These are phyloP conservation scores for Meleagris gallopavo DNA, from an alignment of 2,113 vertebrate genomes.

Conservation along the genomic window DNA sequence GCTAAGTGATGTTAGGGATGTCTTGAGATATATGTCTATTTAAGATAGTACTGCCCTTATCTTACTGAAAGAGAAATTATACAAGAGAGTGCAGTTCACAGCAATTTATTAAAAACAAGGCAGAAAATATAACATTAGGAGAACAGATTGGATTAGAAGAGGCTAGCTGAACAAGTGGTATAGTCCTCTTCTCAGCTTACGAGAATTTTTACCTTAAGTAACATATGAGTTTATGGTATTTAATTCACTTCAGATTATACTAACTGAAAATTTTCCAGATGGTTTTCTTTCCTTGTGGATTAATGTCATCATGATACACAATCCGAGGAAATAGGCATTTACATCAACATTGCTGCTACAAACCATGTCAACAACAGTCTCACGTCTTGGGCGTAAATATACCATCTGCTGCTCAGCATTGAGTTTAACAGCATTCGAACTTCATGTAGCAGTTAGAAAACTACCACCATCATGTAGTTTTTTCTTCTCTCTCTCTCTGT, in stretches of 20 bases:
- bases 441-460: constrained; percentile 9
- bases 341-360: constrained; percentile 49
- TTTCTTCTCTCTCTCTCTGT: neutral
- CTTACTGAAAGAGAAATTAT: neutral
- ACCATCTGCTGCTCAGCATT: constrained; percentile 63
- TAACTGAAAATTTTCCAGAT: constrained; percentile 33
- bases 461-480: neutral
- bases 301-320: constrained; percentile 35
- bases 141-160: neutral
- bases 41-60: neutral
- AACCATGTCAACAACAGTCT: constrained; percentile 32
- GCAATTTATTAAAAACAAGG: neutral
- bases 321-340: constrained; percentile 29
- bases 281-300: constrained; percentile 30
- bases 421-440: constrained; percentile 42
- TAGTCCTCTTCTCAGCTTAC: neutral
- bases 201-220: neutral
- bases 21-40: neutral
- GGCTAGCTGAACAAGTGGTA: neutral
- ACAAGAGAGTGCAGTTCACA: neutral
- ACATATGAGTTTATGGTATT: neutral
- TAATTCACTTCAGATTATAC: neutral
- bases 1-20: neutral
- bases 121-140: neutral
- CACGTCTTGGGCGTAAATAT: constrained; percentile 27